phyloP scores from a whole-genome alignment of 2,113 vertebrate genomes.

The Dasyurus viverrinus region DNA sequence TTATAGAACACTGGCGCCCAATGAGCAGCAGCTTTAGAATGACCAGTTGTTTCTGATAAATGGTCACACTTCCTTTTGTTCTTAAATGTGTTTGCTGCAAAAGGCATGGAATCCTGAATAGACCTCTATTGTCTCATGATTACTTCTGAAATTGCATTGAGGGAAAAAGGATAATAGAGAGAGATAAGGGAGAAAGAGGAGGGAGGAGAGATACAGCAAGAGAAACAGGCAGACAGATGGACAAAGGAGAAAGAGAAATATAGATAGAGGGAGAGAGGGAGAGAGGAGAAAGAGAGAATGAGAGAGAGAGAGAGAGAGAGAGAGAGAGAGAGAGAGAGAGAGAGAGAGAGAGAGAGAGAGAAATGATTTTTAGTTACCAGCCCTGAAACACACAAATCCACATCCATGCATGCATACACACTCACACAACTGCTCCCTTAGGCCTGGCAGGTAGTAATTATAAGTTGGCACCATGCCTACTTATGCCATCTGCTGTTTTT shows the following conservation, averaged over 20 bases:
- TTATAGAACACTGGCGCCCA: constrained; percentile 45
- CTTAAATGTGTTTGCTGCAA: background rate
- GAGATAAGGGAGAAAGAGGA: too few species aligned
- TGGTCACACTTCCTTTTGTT: background rate
- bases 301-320: background rate
- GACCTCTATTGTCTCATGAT: background rate
- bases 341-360: constrained; percentile 10
- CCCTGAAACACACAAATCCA: background rate
- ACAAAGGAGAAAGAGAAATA: too few species aligned
- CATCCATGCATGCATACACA: background rate
- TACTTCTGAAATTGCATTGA: background rate
- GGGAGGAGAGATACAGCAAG: background rate
- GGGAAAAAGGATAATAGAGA: background rate
- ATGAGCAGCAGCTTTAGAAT: constrained; percentile 40
- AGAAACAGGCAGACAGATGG: too few species aligned
- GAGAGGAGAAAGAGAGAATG: background rate
- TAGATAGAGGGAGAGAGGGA: background rate
- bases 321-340: background rate
- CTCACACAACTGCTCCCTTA: accelerated
- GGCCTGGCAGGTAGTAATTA: constrained; percentile 35
- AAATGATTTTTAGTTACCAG: background rate
- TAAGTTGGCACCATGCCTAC: constrained; percentile 34
- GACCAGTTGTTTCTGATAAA: constrained; percentile 56
- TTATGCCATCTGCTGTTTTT: constrained; percentile 73
- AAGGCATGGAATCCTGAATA: background rate